These are phyloP conservation scores for Psammodynastes pulverulentus DNA, from an alignment of 2,113 vertebrate genomes.

Conservation along the genomic window DNA sequence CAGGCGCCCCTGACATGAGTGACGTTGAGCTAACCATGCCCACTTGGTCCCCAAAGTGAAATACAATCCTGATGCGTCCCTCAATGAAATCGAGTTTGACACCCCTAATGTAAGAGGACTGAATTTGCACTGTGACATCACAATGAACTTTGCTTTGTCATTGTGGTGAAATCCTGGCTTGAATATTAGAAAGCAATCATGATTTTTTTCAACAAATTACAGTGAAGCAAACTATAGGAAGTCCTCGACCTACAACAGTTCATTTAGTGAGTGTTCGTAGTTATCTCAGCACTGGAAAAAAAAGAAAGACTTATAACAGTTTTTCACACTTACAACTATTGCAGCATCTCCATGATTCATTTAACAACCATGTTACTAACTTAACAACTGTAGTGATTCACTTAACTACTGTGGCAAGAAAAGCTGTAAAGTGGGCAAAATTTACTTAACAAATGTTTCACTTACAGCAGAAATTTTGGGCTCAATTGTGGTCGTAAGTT, in stretches of 20 bases:
- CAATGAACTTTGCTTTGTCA: background rate
- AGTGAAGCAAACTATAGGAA: background rate
- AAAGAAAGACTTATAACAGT: background rate
- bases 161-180: background rate
- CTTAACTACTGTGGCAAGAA: background rate
- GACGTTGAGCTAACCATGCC: too few species aligned
- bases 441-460: background rate
- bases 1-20: too few species aligned
- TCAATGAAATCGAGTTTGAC: too few species aligned
- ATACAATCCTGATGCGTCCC: too few species aligned
- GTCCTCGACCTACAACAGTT: background rate
- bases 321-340: background rate
- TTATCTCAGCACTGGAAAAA: background rate
- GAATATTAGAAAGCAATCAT: background rate
- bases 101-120: background rate
- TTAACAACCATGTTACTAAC: background rate
- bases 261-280: background rate
- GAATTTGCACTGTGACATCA: background rate
- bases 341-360: background rate
- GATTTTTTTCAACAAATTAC: background rate
- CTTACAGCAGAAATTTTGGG: background rate
- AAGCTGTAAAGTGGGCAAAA: background rate
- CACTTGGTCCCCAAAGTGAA: too few species aligned
- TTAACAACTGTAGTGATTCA: background rate
- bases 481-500: background rate